phyloP scores from a whole-genome alignment of 1,140 invertebrate species.

The Bicyclus anynana region DNA sequence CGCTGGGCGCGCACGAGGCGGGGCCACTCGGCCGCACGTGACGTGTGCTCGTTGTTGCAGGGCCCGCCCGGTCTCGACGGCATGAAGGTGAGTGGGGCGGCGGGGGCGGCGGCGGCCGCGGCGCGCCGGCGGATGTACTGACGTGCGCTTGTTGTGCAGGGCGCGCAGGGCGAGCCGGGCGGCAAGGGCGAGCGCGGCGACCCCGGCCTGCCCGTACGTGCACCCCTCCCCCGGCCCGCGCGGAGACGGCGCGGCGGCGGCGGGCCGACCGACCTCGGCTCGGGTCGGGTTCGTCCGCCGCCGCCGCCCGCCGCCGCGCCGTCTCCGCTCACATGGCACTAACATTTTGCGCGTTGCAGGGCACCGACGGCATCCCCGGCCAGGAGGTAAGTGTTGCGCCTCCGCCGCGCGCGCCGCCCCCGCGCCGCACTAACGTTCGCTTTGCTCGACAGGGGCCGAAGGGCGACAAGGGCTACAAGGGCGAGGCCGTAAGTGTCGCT shows the following conservation, averaged over 20 bases:
- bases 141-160: conserved; percentile 76
- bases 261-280: too few species aligned
- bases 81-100: conserved; percentile 79
- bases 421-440: conserved; percentile 23
- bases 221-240: background rate
- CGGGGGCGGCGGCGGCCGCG: too few species aligned
- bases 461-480: conserved; percentile 92
- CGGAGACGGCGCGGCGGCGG: too few species aligned
- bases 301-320: background rate
- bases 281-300: too few species aligned
- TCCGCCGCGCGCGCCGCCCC: too few species aligned
- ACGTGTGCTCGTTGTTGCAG: conserved; percentile 65
- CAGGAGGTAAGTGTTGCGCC: conserved; percentile 83
- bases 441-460: conserved; percentile 83
- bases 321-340: too few species aligned
- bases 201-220: conserved; percentile 92
- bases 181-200: conserved; percentile 94
- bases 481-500: conserved; percentile 87
- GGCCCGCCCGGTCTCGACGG: conserved; percentile 82
- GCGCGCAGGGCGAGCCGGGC: conserved; percentile 93
- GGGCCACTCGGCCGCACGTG: too few species aligned
- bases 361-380: conserved; percentile 94
- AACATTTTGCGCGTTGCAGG: conserved; percentile 78
- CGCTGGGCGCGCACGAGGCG: too few species aligned
- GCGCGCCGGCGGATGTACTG: background rate